Evolutionary conservation across 2,797 vertebrate species (phyloP), one percentile per base, ranked within the genome.

Genomic region (Sylvia borin): DNA sequence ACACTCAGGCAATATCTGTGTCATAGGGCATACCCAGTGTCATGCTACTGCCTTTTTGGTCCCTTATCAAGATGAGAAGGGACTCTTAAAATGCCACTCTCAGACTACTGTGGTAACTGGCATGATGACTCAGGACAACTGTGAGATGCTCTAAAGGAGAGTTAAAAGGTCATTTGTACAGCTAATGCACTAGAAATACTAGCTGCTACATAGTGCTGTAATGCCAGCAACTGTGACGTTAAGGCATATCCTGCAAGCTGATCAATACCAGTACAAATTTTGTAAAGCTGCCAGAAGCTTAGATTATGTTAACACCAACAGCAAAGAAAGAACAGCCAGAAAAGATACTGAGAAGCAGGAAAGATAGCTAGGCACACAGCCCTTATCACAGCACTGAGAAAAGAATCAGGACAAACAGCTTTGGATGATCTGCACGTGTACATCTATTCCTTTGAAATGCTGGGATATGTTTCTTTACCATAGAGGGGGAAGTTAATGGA

Each of bases 111-210:
- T n/a, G 71, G 64, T 67, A 90, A 91, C 54, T 7, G 2, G 81
- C 91, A 71, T 1, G 2, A 74, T 93, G 88, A 90, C 70, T 83
- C 78, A 22, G 57, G 71, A 48, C 40, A 34, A 40, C 64, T 47
- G 42, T n/a, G 64, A 82, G 83, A 58, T 64, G 67, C n/a, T 93
- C 50, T 68, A 43, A 64, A 55, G 40, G 75, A 57, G 67, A 94
- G 62, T 58, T 79, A 83, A 94, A 95, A 97, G 80, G 92, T 94
- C 88, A 88, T 70, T 83, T 77, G 57, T 80, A 85, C 36, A 90
- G 80, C 77, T 80, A 51, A 91, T 60, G 48, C 21, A 70, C 83
- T 91, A 73, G 90, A 88, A 94, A 92, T 54, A 48, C 60, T 61
- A 81, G 88, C 64, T 78, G 54, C 53, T 84, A 54, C 47, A 29